Percentiles rank a stretch among this genome's conserved stretches.
Conservation (phyloP, 2,888 invertebrate genomes). For the Meghimatium bilineatum region DNA sequence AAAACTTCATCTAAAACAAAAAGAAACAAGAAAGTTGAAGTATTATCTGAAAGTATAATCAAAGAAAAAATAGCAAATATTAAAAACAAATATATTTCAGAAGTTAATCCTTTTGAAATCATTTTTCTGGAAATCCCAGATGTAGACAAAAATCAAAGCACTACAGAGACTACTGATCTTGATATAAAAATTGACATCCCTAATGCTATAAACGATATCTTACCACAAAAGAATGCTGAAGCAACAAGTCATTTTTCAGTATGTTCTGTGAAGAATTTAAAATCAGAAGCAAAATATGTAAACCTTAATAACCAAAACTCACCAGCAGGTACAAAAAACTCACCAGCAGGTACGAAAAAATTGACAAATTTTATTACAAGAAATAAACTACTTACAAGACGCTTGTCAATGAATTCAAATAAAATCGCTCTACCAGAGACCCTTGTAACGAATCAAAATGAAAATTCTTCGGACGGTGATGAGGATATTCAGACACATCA, state of each 20-base stretch:
- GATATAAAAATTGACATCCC: background rate
- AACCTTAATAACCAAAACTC: background rate
- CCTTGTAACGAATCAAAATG: background rate
- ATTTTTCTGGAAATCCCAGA: conserved; percentile 11
- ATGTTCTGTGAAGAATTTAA: background rate
- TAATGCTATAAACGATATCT: background rate
- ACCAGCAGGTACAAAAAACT: background rate
- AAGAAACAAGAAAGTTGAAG: conserved; percentile 5
- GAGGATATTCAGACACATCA: background rate
- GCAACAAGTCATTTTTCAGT: background rate
- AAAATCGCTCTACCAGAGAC: background rate
- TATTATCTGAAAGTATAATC: background rate
- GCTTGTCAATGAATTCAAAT: background rate
- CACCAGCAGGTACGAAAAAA: background rate
- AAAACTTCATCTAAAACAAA: background rate
- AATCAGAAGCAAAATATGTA: too few relatives aligned
- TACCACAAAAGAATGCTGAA: background rate
- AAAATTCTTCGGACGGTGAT: background rate
- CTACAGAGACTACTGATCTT: too few relatives aligned
- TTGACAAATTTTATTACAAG: conserved; percentile 19
- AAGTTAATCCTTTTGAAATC: conserved; percentile 12
- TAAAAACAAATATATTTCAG: background rate
- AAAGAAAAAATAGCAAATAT: background rate
- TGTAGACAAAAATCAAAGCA: background rate
- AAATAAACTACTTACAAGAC: conserved; percentile 7